A percentile compares a stretch with the other conserved stretches of the same genome.
Evolutionary conservation across 1,140 invertebrate species (phyloP).

Genomic region (Agraylea sexmaculata): DNA sequence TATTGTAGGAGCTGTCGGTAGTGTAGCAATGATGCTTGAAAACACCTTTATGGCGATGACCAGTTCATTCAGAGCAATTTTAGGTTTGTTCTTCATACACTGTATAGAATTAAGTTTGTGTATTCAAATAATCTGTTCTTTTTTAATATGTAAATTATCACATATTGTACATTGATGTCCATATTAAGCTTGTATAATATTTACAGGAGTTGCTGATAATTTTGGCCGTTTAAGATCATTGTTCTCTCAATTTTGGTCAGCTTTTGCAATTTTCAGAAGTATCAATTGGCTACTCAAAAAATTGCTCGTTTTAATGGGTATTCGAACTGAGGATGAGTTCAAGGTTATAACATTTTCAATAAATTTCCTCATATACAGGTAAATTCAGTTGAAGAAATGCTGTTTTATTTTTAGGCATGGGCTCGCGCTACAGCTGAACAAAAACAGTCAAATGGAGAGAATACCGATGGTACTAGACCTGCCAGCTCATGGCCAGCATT

Average conservation of each 20-base stretch:
- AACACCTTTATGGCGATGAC: constrained; percentile 91
- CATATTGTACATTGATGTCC: too few relatives aligned
- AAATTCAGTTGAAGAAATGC: constrained; percentile 3
- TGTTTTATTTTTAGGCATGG: constrained; percentile 36
- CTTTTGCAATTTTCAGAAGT: constrained; percentile 67
- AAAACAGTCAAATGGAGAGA: constrained; percentile 34
- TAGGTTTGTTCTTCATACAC: too few relatives aligned
- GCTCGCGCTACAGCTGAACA: constrained; percentile 45
- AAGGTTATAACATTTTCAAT: constrained; percentile 25
- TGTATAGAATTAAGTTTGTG: too few relatives aligned
- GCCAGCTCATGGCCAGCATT: constrained; percentile 55
- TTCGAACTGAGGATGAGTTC: constrained; percentile 36
- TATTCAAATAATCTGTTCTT: too few relatives aligned
- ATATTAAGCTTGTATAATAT: too few relatives aligned
- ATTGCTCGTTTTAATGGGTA: constrained; percentile 55
- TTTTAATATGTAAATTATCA: too few relatives aligned
- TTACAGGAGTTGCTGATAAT: constrained; percentile 81
- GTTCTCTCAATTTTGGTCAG: constrained; percentile 73
- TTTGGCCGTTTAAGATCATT: constrained; percentile 71
- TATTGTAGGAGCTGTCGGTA: constrained; percentile 80
- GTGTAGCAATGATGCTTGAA: constrained; percentile 92
- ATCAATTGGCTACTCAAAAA: constrained; percentile 71
- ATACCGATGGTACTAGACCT: constrained; percentile 27
- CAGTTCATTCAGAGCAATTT: constrained; percentile 86
- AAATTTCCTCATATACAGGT: constrained; percentile 21